phyloP scores from a whole-genome alignment of 2,113 vertebrate species.

The Spheniscus mendiculus region DNA sequence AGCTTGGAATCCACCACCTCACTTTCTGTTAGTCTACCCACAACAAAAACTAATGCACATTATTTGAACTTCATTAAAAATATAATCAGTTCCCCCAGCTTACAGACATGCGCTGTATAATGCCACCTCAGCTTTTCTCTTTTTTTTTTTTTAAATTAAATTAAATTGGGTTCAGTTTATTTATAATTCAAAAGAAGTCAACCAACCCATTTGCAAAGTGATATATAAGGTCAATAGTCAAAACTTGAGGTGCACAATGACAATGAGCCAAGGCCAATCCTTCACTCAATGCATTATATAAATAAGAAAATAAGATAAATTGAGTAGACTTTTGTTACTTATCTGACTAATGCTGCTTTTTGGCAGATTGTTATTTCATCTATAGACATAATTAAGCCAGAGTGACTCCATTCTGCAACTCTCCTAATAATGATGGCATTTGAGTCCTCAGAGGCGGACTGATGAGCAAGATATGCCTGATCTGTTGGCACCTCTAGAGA shows the following conservation, averaged over 20 bases:
- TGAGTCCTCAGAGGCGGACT: neutral
- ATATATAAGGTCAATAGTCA: neutral
- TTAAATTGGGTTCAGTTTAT: neutral
- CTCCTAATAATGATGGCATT: neutral
- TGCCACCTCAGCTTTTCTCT: neutral
- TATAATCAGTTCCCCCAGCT: neutral
- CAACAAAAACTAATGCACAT: neutral
- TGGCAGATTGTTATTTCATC: neutral
- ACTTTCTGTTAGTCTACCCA: neutral
- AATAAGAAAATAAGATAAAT: neutral
- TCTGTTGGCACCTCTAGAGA: neutral
- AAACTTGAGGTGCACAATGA: neutral
- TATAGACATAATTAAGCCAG: neutral
- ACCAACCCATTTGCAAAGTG: neutral
- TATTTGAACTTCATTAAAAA: neutral
- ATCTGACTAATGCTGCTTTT: neutral
- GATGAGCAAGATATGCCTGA: neutral
- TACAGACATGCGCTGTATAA: neutral
- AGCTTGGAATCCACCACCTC: neutral
- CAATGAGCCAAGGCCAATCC: neutral
- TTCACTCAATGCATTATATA: neutral
- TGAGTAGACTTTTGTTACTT: neutral
- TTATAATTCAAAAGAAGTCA: neutral
- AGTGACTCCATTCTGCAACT: neutral
- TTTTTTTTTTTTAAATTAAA: neutral